Conservation (phyloP, 2,113 vertebrate genomes). For the Ornithorhynchus anatinus region DNA sequence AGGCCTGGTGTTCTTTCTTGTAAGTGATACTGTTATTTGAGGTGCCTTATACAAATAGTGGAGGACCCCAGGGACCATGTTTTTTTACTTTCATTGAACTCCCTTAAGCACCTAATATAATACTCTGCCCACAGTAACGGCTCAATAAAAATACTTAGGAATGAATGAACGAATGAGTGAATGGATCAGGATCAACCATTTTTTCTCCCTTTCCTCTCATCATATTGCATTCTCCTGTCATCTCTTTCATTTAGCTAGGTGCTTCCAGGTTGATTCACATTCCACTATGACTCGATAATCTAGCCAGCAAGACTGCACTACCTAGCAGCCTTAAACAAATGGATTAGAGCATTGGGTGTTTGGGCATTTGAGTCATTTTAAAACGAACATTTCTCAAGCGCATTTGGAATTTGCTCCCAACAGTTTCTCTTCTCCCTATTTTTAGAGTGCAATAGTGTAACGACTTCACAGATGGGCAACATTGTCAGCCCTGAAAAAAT, state of each 20-base stretch:
- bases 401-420: conserved; percentile 54
- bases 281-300: too few relatives aligned
- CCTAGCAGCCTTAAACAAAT: background rate
- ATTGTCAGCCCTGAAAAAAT: conserved; percentile 62
- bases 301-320: conserved; percentile 35
- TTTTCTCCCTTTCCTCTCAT: background rate
- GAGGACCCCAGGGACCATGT: too few relatives aligned
- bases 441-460: conserved; percentile 62
- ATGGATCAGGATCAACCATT: background rate
- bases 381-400: conserved; percentile 44
- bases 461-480: conserved; percentile 72
- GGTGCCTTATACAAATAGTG: too few relatives aligned
- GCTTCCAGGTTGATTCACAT: background rate
- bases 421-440: conserved; percentile 54
- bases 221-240: background rate
- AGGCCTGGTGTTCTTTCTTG: background rate
- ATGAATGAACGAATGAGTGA: too few relatives aligned
- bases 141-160: too few relatives aligned
- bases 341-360: conserved; percentile 1
- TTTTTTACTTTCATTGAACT: too few relatives aligned
- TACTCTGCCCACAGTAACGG: too few relatives aligned
- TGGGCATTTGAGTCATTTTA: conserved; percentile 49
- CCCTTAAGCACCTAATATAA: too few relatives aligned
- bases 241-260: background rate
- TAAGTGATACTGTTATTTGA: too few relatives aligned